Evolutionary conservation across 2,797 vertebrate species (phyloP).

Genomic region (Lutjanus argentimaculatus): DNA sequence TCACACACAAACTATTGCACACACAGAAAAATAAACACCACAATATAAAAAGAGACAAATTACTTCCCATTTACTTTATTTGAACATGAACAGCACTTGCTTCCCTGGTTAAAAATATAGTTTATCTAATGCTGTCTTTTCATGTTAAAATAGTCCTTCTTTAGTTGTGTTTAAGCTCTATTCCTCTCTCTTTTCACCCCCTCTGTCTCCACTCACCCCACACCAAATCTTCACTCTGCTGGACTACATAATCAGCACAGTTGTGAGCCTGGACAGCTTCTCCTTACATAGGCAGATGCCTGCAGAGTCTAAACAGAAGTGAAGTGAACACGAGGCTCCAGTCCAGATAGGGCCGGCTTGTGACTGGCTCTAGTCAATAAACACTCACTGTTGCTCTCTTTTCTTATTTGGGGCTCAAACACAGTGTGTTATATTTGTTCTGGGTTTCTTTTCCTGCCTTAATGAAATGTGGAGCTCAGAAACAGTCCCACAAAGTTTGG

Average conservation of each 20-base stretch:
- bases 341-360: conserved; percentile 14
- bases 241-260: conserved; percentile 48
- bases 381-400: conserved; percentile 15
- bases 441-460: conserved; percentile 1
- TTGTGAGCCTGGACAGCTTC: conserved; percentile 42
- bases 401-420: conserved; percentile 13
- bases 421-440: background rate
- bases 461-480: conserved; percentile 5
- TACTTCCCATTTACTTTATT: background rate
- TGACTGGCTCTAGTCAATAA: conserved; percentile 42
- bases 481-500: background rate
- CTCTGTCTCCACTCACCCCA: background rate
- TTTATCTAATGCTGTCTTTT: background rate
- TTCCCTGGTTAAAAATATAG: background rate
- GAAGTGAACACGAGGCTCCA: conserved; percentile 26
- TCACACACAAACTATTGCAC: background rate
- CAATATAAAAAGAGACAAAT: background rate
- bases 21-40: background rate
- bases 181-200: background rate
- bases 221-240: conserved; percentile 13
- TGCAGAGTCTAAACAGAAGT: conserved; percentile 45
- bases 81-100: background rate
- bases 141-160: background rate
- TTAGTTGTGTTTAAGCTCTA: background rate
- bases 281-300: conserved; percentile 70